Conservation (phyloP, 92 coral and sea anemone genomes). For the Meandrina meandrites region DNA sequence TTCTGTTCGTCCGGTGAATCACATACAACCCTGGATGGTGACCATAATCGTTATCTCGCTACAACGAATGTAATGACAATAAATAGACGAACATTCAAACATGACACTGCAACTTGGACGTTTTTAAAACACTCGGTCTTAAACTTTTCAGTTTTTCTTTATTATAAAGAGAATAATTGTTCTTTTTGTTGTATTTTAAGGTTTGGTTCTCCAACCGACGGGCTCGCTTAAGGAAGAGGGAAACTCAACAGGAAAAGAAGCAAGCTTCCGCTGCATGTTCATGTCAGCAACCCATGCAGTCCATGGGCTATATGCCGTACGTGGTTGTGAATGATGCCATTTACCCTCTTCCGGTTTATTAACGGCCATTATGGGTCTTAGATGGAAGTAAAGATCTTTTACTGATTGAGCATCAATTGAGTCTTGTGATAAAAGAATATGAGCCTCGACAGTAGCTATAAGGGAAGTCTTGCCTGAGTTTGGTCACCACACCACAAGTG, state of each 20-base stretch:
- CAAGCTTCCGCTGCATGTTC: constrained; percentile 51
- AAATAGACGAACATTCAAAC: not conserved
- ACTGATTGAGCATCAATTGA: constrained; percentile 3
- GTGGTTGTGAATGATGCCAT: constrained; percentile 45
- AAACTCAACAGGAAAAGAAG: constrained; percentile 48
- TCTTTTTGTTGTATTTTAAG: constrained; percentile 18
- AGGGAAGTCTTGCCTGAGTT: not conserved
- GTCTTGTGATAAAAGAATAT: too few relatives aligned
- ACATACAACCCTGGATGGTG: not conserved
- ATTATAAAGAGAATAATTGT: not conserved
- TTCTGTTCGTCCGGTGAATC: not conserved
- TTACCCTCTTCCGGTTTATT: constrained; percentile 59
- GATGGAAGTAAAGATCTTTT: not conserved
- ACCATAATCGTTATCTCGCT: not conserved
- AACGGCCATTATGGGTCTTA: not conserved
- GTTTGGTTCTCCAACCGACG: constrained; percentile 90
- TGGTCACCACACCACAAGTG: not conserved
- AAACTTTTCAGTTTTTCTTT: not conserved
- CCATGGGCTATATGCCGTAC: constrained; percentile 58
- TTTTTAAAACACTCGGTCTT: not conserved
- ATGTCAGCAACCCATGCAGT: constrained; percentile 57
- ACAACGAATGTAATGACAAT: not conserved
- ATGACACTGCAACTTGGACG: not conserved
- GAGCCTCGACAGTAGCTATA: too few relatives aligned
- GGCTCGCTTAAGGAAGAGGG: constrained; percentile 80